Evolutionary conservation across 2,888 invertebrate genomes (phyloP).

Genomic region (Melinaea menophilus): DNA sequence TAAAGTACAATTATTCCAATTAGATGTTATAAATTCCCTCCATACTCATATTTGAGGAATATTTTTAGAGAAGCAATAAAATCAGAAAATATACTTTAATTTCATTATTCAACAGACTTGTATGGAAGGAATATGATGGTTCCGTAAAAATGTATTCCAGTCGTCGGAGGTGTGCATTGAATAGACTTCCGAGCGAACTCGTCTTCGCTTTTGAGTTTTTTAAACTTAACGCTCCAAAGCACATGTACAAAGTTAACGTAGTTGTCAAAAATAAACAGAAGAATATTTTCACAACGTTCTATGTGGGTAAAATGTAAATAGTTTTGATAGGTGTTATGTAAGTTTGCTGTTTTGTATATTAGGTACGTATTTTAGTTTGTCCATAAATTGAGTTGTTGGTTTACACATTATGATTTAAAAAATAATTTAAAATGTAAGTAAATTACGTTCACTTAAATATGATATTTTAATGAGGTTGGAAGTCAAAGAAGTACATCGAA

Average conservation of each 20-base stretch:
- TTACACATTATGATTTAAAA: too few relatives aligned
- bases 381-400: too few relatives aligned
- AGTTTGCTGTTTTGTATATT: not conserved
- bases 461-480: too few relatives aligned
- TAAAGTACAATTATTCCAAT: not conserved
- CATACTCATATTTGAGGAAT: not conserved
- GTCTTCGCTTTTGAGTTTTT: conserved; percentile 39
- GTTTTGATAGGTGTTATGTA: conserved; percentile 10
- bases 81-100: conserved; percentile 26
- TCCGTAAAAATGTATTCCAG: conserved; percentile 58
- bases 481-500: too few relatives aligned
- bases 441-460: too few relatives aligned
- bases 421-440: too few relatives aligned
- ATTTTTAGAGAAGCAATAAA: conserved; percentile 8
- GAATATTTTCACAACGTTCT: conserved; percentile 5
- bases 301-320: conserved; percentile 12
- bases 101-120: conserved; percentile 31
- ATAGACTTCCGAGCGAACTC: conserved; percentile 51
- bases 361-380: not conserved
- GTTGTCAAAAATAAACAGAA: conserved; percentile 8
- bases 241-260: conserved; percentile 39
- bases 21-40: too few relatives aligned
- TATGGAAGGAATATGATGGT: conserved; percentile 45
- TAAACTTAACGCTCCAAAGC: conserved; percentile 35
- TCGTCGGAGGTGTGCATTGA: conserved; percentile 45